Evolutionary conservation across 64 coral and sea anemone species (phyloP).

Genomic region (Anthopleura sola): DNA sequence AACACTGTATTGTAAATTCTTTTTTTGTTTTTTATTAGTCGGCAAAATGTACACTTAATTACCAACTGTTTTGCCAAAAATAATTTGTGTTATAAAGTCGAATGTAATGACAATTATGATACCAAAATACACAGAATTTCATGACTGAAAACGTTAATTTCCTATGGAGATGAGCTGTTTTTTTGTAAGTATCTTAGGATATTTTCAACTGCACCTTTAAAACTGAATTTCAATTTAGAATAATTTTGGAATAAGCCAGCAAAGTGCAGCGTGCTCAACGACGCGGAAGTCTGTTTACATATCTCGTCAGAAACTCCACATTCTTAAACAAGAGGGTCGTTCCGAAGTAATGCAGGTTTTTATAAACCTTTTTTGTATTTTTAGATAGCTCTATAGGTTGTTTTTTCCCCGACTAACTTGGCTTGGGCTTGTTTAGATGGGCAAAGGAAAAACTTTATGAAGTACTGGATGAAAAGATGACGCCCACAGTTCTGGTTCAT

Average conservation of each 20-base stretch:
- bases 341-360: not conserved
- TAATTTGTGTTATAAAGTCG: not conserved
- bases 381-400: not conserved
- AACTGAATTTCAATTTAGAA: not conserved
- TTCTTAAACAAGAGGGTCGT: not conserved
- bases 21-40: not conserved
- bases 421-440: not conserved
- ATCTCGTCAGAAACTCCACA: not conserved
- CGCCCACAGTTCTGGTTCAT: not conserved
- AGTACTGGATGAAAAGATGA: not conserved
- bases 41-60: not conserved
- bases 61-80: not conserved
- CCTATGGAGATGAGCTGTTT: too few species aligned
- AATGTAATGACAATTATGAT: too few species aligned
- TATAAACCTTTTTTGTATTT: not conserved
- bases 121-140: too few species aligned
- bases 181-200: too few species aligned
- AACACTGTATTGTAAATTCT: not conserved
- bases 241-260: not conserved
- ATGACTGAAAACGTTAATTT: too few species aligned
- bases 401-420: not conserved
- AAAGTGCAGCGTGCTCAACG: not conserved
- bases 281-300: constrained; percentile 8
- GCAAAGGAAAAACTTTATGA: not conserved
- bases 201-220: not conserved